phyloP scores from a whole-genome alignment of 2,797 vertebrate genomes.

The Sebastes hopkinsi region DNA sequence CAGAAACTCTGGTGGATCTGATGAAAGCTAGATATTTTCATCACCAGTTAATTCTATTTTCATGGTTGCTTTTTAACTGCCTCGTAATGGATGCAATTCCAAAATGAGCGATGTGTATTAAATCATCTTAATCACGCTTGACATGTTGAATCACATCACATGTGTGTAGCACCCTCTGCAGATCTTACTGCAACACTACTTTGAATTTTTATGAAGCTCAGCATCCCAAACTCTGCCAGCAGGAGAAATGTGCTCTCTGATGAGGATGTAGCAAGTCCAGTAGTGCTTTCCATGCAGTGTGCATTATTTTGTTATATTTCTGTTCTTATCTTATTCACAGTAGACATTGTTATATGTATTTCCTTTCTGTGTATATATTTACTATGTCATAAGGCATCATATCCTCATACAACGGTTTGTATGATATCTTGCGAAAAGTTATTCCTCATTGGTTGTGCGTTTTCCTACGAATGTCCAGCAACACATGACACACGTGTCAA shows the following conservation, averaged over 20 bases:
- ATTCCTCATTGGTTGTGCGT: no score
- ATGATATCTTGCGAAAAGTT: no score
- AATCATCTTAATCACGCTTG: background rate
- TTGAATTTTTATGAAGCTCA: background rate
- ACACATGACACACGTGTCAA: no score
- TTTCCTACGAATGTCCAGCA: no score
- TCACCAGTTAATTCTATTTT: background rate
- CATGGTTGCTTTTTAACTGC: background rate
- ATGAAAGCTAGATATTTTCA: background rate
- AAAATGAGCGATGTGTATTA: background rate
- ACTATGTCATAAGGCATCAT: background rate
- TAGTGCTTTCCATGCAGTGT: background rate
- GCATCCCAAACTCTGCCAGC: background rate
- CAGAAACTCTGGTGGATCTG: background rate
- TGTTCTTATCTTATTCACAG: background rate
- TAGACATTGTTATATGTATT: background rate
- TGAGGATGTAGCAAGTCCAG: background rate
- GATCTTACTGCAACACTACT: background rate
- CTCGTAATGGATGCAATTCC: background rate
- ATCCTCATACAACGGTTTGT: no score
- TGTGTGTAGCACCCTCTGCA: conserved; percentile 10
- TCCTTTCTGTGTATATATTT: background rate
- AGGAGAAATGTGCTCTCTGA: background rate
- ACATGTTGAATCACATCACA: background rate
- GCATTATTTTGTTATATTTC: background rate